A percentile compares a stretch with the other conserved stretches of the same genome.
Conservation (phyloP, 2,113 vertebrate species). For the Poeciliopsis occidentalis region DNA sequence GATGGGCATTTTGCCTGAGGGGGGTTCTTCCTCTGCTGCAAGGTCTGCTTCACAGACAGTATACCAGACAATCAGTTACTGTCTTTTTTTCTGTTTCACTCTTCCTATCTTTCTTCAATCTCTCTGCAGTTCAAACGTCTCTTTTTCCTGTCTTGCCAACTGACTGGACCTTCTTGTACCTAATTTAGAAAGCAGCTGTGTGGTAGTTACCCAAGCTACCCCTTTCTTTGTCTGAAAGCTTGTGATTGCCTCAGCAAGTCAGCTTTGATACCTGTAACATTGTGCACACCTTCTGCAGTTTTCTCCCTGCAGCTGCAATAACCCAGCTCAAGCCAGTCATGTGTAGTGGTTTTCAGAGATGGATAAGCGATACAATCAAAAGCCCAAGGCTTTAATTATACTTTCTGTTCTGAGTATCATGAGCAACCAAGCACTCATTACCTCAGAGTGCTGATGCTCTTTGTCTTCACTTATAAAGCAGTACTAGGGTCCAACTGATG, state of each 20-base stretch:
- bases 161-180: constrained; percentile 43
- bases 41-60: constrained; percentile 54
- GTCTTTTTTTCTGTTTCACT: constrained; percentile 19
- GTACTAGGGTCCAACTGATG: constrained; percentile 40
- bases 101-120: constrained; percentile 22
- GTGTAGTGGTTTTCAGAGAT: constrained; percentile 30
- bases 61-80: constrained; percentile 60
- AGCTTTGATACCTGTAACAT: constrained; percentile 47
- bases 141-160: constrained; percentile 37
- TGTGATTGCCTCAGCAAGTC: constrained; percentile 71
- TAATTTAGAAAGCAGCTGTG: constrained; percentile 58
- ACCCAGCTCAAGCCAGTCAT: constrained; percentile 20
- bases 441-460: constrained; percentile 49
- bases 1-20: constrained; percentile 46
- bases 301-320: constrained; percentile 51
- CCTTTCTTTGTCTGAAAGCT: constrained; percentile 36
- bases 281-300: constrained; percentile 43
- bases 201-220: constrained; percentile 32
- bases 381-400: constrained; percentile 62
- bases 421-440: constrained; percentile 64
- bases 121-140: constrained; percentile 18
- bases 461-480: constrained; percentile 57
- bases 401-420: constrained; percentile 55
- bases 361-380: constrained; percentile 52
- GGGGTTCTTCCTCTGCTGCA: constrained; percentile 38